These are phyloP conservation scores for Hippopotamus amphibius DNA, from an alignment of 2,113 vertebrate species.

Conservation along the genomic window DNA sequence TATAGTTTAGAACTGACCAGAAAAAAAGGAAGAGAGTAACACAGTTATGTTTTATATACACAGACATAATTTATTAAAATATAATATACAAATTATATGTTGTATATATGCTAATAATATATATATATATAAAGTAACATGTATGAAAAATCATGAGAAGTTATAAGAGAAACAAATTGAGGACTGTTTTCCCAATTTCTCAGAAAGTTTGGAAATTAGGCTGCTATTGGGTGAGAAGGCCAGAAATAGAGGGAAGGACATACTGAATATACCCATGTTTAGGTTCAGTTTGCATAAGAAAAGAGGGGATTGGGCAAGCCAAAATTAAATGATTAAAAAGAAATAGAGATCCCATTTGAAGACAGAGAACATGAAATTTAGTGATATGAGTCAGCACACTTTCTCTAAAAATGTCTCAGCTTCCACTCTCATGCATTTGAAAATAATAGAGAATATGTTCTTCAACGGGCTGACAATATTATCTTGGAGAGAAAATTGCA, in stretches of 20 bases:
- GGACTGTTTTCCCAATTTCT: background rate
- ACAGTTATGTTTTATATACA: background rate
- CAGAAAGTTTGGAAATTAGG: background rate
- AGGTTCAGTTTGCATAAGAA: background rate
- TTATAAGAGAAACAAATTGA: background rate
- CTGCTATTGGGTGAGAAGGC: background rate
- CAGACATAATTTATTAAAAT: background rate
- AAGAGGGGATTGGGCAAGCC: background rate
- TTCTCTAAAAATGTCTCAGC: background rate
- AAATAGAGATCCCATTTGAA: background rate
- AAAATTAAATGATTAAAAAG: background rate
- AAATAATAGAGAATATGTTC: background rate
- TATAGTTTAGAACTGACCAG: background rate
- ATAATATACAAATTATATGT: background rate
- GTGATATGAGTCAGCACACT: background rate
- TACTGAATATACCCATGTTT: background rate
- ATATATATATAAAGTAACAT: background rate
- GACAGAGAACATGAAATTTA: background rate
- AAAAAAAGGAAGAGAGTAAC: background rate
- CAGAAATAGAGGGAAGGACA: background rate
- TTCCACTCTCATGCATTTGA: background rate
- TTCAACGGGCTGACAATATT: background rate
- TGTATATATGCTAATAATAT: background rate
- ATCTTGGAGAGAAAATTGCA: background rate
- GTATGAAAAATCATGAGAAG: background rate